Base-by-base conservation (phyloP, 2,888 invertebrate genomes). In the Thalpophila matura region DNA sequence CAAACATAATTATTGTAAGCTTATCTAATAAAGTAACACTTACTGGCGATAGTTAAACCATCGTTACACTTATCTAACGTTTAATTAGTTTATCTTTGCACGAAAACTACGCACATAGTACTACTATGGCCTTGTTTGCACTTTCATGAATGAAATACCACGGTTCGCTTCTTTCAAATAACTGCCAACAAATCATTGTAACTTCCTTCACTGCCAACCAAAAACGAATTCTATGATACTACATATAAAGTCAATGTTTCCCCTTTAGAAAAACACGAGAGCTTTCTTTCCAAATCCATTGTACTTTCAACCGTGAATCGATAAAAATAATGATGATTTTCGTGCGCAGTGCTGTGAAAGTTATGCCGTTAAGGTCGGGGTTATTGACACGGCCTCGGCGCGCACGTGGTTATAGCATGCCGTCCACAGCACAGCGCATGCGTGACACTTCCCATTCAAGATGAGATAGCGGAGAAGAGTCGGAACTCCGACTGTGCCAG, bases 101-200 rank as follows among this genome's bases (percentile, higher is more conserved):
- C 73, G 56, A 54, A 69, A 64, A 63, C 63, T 49, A 71, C 73
- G 56, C 77, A 55, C 55, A 62, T 78, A 78, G 75, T 80, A 79
- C 78, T 65, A 74, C 59, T 60, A 63, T 37, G 78, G 69, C 75
- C 79, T 80, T 60, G 72, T 69, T 69, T 45, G 53, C 43, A 64
- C 61, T 59, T 74, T 80, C 68, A 79, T 79, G 75, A 80, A 79
- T 79, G 81, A 69, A 80, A 69, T 74, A 74, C 74, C 46, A 33
- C 24, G 24, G 12, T 46, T 37, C 43, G 51, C 59, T 58, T 68
- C 68, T 27, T 42, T 51, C 33, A 64, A 61, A 55, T 18, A 45
- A 42, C 6, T 22, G 29, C 46, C 22, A 27, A 18, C 18, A 46
- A 16, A 40, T 12, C 27, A 22, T 20, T 22, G 4, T 40, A 77